These are phyloP conservation scores for Clarias platycephalus DNA, from an alignment of 2,797 vertebrate species.

Conservation along the genomic window DNA sequence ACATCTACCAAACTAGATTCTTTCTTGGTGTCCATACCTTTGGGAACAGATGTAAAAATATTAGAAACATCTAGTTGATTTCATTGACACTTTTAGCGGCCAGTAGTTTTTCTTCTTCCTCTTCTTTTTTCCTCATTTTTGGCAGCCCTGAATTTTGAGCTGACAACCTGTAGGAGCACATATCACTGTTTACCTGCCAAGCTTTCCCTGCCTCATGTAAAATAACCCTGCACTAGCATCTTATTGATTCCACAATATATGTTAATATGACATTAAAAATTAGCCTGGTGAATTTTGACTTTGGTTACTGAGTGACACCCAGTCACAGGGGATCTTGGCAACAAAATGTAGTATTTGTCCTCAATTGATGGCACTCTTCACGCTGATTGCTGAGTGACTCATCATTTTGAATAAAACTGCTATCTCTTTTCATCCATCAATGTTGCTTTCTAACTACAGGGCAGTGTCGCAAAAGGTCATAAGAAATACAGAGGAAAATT, in stretches of 20 bases:
- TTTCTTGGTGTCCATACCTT: neutral
- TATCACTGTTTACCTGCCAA: neutral
- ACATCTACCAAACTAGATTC: neutral
- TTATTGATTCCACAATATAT: neutral
- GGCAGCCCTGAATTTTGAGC: slow-evolving; percentile 6
- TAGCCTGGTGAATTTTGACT: slow-evolving; percentile 46
- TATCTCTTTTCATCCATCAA: slow-evolving; percentile 37
- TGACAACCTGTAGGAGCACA: neutral
- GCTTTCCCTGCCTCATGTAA: neutral
- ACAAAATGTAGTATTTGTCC: slow-evolving; percentile 59
- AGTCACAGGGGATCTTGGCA: slow-evolving; percentile 53
- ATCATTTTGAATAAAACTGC: slow-evolving; percentile 56
- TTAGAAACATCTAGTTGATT: neutral
- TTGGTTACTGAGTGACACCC: slow-evolving; percentile 45
- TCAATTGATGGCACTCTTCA: slow-evolving; percentile 56
- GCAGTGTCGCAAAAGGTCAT: slow-evolving; percentile 16
- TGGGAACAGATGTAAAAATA: neutral
- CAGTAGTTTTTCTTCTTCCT: neutral
- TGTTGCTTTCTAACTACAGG: slow-evolving; percentile 35
- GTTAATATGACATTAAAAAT: slow-evolving; percentile 25
- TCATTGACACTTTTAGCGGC: neutral
- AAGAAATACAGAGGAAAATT: slow-evolving; percentile 20
- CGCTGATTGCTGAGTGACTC: slow-evolving; percentile 61
- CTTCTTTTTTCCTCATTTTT: neutral
- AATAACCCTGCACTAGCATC: neutral